phyloP scores from a whole-genome alignment of 2,888 invertebrate species.

The Allophyes oxyacanthae region DNA sequence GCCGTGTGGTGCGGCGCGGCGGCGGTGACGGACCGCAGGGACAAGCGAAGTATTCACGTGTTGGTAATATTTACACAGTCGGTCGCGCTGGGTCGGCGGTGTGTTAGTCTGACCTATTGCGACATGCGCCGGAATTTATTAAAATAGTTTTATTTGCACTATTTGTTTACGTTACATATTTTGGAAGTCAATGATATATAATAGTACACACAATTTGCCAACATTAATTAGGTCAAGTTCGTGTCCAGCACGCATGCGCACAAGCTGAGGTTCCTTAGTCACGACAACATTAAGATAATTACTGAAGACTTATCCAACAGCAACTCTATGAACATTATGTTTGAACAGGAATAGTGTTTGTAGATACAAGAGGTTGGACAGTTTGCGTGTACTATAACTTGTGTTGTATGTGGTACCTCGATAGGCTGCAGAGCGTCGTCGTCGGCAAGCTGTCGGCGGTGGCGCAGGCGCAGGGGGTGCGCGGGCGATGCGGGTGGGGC shows the following conservation, averaged over 20 bases:
- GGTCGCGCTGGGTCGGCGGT: slow-evolving; percentile 37
- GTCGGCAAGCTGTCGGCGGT: slow-evolving; percentile 78
- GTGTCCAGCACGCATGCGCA: too few species aligned
- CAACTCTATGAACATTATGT: too few species aligned
- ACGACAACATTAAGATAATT: background rate
- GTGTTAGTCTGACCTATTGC: slow-evolving; percentile 28
- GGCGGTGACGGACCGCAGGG: background rate
- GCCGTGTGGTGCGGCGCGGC: background rate
- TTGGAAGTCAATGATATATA: background rate
- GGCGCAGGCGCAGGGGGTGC: slow-evolving; percentile 51
- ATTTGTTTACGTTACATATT: background rate
- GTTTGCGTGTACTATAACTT: slow-evolving; percentile 14
- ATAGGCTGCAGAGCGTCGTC: slow-evolving; percentile 82
- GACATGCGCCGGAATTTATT: slow-evolving; percentile 4
- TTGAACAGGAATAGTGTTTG: too few species aligned
- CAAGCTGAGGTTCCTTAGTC: too few species aligned
- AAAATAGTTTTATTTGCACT: background rate
- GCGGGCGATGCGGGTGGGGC: slow-evolving; percentile 58
- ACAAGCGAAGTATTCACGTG: background rate
- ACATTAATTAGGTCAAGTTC: background rate
- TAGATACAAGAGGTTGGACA: too few species aligned
- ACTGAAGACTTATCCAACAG: background rate
- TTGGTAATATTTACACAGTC: slow-evolving; percentile 24
- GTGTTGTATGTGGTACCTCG: slow-evolving; percentile 65
- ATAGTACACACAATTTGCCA: slow-evolving; percentile 7